Evolutionary conservation across 2,797 vertebrate genomes (phyloP).

Genomic region (Heterohyrax brucei): DNA sequence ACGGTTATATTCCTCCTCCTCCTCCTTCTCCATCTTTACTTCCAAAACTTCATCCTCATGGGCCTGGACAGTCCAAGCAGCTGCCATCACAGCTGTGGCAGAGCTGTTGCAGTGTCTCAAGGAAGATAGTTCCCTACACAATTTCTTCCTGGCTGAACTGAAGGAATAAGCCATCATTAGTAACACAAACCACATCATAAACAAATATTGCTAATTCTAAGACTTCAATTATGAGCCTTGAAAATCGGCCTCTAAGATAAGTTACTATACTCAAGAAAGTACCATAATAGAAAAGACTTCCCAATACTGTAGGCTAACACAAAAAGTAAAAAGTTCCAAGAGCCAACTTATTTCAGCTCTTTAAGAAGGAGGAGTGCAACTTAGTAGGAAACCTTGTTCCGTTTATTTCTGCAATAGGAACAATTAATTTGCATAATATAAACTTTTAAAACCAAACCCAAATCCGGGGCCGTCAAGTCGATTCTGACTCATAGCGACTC

Average conservation of each 20-base stretch:
- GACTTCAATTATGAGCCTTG: not conserved
- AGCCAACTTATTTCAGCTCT: not conserved
- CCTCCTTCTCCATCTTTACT: slow-evolving; percentile 53
- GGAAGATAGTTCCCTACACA: not conserved
- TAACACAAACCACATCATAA: not conserved
- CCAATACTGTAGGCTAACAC: not conserved
- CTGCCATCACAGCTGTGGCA: slow-evolving; percentile 19
- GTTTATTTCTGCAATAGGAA: not conserved
- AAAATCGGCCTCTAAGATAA: not conserved
- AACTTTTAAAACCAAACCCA: not conserved
- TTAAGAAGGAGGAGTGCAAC: not conserved
- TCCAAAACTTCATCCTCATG: slow-evolving; percentile 43
- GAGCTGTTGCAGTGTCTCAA: slow-evolving; percentile 7
- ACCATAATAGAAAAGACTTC: not conserved
- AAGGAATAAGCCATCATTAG: slow-evolving; percentile 44
- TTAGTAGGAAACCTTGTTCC: not conserved
- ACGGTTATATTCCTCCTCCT: not conserved
- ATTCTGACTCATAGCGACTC: too few species aligned
- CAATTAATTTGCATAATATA: not conserved
- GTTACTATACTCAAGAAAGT: not conserved
- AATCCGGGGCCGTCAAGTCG: too few species aligned
- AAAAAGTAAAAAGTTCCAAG: not conserved
- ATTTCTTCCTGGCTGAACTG: not conserved
- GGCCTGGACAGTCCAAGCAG: not conserved
- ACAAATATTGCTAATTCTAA: not conserved